These are phyloP conservation scores for Lycopodina hypogea DNA, from an alignment of 37 sponge, comb jelly and placozoan genomes.

Conservation along the genomic window DNA sequence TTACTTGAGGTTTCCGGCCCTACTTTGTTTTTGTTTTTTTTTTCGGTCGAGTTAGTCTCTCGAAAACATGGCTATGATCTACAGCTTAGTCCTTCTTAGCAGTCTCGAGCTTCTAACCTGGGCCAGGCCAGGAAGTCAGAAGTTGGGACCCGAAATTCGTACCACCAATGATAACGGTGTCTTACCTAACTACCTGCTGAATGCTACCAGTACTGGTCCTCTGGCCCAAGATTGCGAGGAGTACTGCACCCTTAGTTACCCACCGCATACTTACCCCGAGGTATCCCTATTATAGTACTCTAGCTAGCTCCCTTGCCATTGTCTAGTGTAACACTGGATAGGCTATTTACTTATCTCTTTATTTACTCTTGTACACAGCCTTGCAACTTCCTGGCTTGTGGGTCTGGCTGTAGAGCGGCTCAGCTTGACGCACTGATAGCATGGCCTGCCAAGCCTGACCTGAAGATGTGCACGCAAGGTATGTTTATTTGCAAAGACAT, in stretches of 20 bases:
- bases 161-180: too few relatives aligned
- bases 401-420: constrained; percentile 30
- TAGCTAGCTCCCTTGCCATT: background rate
- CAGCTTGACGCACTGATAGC: constrained; percentile 31
- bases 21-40: background rate
- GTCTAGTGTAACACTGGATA: background rate
- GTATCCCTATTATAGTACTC: background rate
- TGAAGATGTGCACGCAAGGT: constrained; percentile 1
- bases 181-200: too few relatives aligned
- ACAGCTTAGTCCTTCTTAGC: too few relatives aligned
- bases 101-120: too few relatives aligned
- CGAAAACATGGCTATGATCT: too few relatives aligned
- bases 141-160: too few relatives aligned
- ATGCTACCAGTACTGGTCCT: background rate
- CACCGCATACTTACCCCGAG: constrained; percentile 46
- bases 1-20: too few relatives aligned
- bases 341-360: background rate
- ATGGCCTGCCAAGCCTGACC: background rate
- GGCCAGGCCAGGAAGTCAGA: too few relatives aligned
- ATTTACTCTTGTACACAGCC: background rate
- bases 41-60: background rate
- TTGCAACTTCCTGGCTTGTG: constrained; percentile 14
- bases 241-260: constrained; percentile 35
- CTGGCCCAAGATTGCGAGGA: background rate
- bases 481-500: too few relatives aligned